These are phyloP conservation scores for Megaceryle maxima DNA, from an alignment of 2,113 vertebrate species.

Conservation along the genomic window DNA sequence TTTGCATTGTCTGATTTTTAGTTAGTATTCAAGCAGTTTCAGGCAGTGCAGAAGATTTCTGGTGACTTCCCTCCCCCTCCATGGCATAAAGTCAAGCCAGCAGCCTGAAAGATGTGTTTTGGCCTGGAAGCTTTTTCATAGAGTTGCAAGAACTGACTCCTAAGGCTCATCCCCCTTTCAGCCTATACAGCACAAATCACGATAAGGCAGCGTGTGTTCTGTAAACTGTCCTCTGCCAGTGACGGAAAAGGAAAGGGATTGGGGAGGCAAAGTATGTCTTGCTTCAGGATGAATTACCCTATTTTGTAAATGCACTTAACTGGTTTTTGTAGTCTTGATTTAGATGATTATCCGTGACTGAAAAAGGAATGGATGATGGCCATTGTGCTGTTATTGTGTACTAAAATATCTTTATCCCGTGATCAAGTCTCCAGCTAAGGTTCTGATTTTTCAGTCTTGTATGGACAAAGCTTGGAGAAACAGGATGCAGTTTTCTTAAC, in stretches of 20 bases:
- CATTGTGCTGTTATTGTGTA: not conserved
- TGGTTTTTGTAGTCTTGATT: conserved; percentile 13
- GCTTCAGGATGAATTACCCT: not conserved
- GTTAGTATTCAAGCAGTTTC: conserved; percentile 1
- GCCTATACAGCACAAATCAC: not conserved
- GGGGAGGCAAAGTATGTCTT: not conserved
- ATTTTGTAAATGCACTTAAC: conserved; percentile 5
- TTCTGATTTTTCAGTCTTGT: conserved; percentile 7
- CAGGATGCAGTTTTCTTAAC: not conserved
- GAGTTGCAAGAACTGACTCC: conserved; percentile 28
- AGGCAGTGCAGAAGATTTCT: not conserved
- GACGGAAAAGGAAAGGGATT: not conserved
- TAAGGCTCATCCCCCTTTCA: not conserved
- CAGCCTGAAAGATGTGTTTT: conserved; percentile 22
- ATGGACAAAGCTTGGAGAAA: not conserved
- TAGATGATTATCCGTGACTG: not conserved
- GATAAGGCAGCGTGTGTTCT: conserved; percentile 16
- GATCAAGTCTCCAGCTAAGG: not conserved
- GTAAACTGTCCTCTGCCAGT: not conserved
- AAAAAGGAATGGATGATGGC: conserved; percentile 14
- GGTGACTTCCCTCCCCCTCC: not conserved
- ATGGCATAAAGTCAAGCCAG: not conserved
- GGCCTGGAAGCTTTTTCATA: not conserved
- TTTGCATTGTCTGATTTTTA: not conserved
- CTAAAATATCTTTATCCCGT: conserved; percentile 9